These are phyloP conservation scores for Xylota segnis DNA, from an alignment of 2,888 invertebrate genomes.

Conservation along the genomic window DNA sequence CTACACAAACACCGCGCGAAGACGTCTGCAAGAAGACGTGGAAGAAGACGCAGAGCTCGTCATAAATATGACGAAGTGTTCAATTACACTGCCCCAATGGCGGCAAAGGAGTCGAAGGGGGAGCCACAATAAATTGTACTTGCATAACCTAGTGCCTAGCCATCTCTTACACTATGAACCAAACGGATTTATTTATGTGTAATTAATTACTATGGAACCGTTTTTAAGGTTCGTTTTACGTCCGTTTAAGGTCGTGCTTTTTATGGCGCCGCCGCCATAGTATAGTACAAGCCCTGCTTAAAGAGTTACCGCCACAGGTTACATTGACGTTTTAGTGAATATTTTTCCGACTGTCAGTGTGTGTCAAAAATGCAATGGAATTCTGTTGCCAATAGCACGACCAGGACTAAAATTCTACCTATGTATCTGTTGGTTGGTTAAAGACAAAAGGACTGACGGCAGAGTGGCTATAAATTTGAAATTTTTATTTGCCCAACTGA, in stretches of 20 bases:
- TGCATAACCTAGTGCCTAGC: slow-evolving; percentile 9
- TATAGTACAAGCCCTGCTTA: slow-evolving; percentile 1
- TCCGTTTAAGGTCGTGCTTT: slow-evolving; percentile 34
- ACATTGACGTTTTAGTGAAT: slow-evolving; percentile 28
- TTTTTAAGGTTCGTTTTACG: slow-evolving; percentile 33
- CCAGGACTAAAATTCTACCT: slow-evolving; percentile 38
- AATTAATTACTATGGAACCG: slow-evolving; percentile 55
- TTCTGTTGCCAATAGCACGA: slow-evolving; percentile 40
- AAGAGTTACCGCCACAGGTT: slow-evolving; percentile 30
- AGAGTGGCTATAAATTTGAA: slow-evolving; percentile 66
- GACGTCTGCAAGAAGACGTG: not conserved
- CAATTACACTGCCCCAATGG: slow-evolving; percentile 38
- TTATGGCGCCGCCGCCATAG: slow-evolving; percentile 38
- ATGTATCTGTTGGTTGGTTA: slow-evolving; percentile 1
- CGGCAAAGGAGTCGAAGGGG: not conserved
- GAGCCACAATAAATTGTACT: slow-evolving; percentile 51
- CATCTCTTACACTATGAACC: not conserved
- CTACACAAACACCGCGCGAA: slow-evolving; percentile 39
- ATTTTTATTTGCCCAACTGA: slow-evolving; percentile 65
- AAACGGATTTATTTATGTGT: slow-evolving; percentile 55
- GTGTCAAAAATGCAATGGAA: slow-evolving; percentile 48
- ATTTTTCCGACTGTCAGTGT: not conserved
- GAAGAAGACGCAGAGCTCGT: slow-evolving; percentile 42
- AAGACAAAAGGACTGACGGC: slow-evolving; percentile 27
- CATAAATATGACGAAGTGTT: slow-evolving; percentile 71